A percentile compares a stretch with the other conserved stretches of the same genome.
Evolutionary conservation across 2,113 vertebrate genomes (phyloP).

Genomic region (Rousettus leschenaultii): DNA sequence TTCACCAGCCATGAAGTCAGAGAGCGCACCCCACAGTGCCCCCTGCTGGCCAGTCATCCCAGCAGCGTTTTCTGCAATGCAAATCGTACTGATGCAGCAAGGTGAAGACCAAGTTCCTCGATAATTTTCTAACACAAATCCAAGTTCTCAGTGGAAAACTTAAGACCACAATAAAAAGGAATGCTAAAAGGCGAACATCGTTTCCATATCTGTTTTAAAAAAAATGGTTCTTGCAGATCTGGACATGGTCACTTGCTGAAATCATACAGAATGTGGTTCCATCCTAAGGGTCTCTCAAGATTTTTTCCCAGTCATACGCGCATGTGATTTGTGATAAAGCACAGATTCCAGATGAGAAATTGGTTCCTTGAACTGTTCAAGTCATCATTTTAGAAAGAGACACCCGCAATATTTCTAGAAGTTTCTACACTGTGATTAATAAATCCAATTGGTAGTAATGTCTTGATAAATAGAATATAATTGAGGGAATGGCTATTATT

Average conservation of each 20-base stretch:
- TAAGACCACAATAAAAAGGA: not conserved
- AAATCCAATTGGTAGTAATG: not conserved
- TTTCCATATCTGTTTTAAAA: not conserved
- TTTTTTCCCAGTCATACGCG: not conserved
- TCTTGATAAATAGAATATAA: not conserved
- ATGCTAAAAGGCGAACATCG: not conserved
- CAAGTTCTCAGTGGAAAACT: not conserved
- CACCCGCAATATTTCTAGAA: not conserved
- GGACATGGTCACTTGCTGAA: not conserved
- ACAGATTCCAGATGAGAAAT: not conserved
- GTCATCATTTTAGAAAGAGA: not conserved
- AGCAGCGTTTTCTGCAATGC: not conserved
- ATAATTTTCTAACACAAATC: not conserved
- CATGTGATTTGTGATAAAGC: not conserved
- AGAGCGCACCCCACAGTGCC: not conserved
- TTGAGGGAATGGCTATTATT: not conserved
- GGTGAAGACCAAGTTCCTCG: not conserved
- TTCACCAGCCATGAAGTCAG: not conserved
- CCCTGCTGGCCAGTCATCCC: not conserved
- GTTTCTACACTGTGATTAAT: not conserved
- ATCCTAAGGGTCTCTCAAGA: not conserved
- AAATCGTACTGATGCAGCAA: not conserved
- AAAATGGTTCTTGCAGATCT: not conserved
- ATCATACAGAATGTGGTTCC: not conserved
- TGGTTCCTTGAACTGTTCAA: not conserved